phyloP scores from a whole-genome alignment of 2,888 invertebrate genomes.

The Ophonus ardosiacus region DNA sequence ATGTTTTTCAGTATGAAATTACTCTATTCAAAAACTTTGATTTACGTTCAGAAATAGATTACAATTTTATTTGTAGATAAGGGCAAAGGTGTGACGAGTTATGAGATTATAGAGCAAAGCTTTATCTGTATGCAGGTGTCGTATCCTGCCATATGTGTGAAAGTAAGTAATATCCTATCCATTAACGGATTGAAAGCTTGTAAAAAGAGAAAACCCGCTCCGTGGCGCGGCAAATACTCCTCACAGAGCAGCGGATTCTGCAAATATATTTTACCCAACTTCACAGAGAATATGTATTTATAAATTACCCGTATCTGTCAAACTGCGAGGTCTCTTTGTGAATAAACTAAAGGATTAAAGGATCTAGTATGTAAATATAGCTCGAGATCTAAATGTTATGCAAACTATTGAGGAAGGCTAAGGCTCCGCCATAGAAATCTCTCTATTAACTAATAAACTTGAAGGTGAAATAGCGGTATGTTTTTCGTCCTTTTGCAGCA shows the following conservation, averaged over 20 bases:
- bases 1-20: background rate
- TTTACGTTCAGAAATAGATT: background rate
- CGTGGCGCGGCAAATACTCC: background rate
- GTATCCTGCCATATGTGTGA: background rate
- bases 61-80: background rate
- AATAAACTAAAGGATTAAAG: constrained; percentile 45
- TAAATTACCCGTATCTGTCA: constrained; percentile 57
- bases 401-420: constrained; percentile 20
- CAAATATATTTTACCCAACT: constrained; percentile 37
- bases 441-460: too few species aligned
- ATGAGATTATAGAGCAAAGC: background rate
- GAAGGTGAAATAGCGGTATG: too few species aligned
- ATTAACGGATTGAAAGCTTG: background rate
- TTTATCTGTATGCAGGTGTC: background rate
- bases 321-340: constrained; percentile 50
- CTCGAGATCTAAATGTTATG: constrained; percentile 35
- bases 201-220: background rate
- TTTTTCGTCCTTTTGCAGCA: constrained; percentile 63
- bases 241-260: constrained; percentile 26
- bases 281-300: constrained; percentile 56
- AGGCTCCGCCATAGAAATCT: background rate
- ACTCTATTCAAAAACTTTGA: too few species aligned
- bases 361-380: constrained; percentile 51
- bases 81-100: background rate
- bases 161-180: background rate